Evolutionary conservation across 2,113 vertebrate genomes (phyloP), one percentile per base, ranked within the genome.

Genomic region (Mohoua ochrocephala): DNA sequence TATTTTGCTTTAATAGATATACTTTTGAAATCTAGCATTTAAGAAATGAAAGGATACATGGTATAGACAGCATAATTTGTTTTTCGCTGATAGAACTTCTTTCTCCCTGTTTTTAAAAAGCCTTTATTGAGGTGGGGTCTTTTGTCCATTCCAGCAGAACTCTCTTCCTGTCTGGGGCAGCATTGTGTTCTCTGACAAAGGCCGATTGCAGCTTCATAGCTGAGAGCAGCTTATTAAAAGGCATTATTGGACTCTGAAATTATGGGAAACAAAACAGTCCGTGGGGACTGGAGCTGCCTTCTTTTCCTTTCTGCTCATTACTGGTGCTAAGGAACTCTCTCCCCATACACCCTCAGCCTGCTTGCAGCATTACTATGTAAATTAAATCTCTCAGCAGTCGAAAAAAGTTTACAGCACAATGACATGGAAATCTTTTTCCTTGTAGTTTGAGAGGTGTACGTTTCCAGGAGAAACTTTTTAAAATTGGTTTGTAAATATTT

Each of bases 281-380:
- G 1, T 57, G 68, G 83, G 80, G 93, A 94, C 91, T 63, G 76
- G 60, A 92, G 89, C 84, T 80, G 89, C 91, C 47, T 77, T 64
- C 74, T 88, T 87, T 88, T 64, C 80, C 79, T 64, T 54, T 53
- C 84, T 95, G 74, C 93, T 96, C 84, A 83, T 97, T 96, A 93
- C 75, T 89, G 86, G 93, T 76, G 91, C 91, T 95, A 91, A 91
- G 76, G 82, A 97, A 65, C 64, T 84, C 67, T 74, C 68, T 81
- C 75, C 71, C 85, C 26, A 30, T 5, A 26, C 37, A 19, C 22
- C 63, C 75, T 35, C 78, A 89, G 77, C 88, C 93, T 91, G 93
- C 93, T 96, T 83, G 73, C 67, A 83, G 57, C 54, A 84, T 97
- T 96, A 91, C 35, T 95, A 89, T 97, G 92, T 96, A 96, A 96